These are phyloP conservation scores for Scotopteryx bipunctaria DNA, from an alignment of 2,888 invertebrate genomes.

Conservation along the genomic window DNA sequence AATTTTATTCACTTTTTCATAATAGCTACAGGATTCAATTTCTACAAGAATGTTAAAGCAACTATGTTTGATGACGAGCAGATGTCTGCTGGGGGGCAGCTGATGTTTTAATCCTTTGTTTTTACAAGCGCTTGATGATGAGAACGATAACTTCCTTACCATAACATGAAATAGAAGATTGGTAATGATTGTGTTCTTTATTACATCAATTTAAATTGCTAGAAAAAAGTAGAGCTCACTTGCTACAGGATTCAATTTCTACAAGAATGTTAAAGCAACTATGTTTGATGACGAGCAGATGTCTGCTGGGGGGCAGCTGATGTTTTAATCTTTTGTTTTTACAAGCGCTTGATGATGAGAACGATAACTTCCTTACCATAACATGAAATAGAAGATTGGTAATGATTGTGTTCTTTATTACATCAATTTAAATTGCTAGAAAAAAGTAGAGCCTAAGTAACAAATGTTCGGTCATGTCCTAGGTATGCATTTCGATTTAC, in stretches of 20 bases:
- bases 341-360: conserved; percentile 6
- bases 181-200: not conserved
- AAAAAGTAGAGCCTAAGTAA: not conserved
- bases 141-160: not conserved
- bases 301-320: conserved; percentile 40
- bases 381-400: not conserved
- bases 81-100: conserved; percentile 42
- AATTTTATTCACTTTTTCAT: too few relatives aligned
- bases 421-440: too few relatives aligned
- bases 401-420: not conserved
- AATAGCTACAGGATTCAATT: not conserved
- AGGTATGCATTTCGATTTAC: not conserved
- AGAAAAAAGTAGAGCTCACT: too few relatives aligned
- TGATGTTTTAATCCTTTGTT: conserved; percentile 33
- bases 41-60: conserved; percentile 1
- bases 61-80: conserved; percentile 39
- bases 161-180: not conserved
- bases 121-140: conserved; percentile 11
- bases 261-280: not conserved
- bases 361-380: not conserved
- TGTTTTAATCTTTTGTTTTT: conserved; percentile 28
- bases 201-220: too few relatives aligned
- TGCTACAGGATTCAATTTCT: not conserved
- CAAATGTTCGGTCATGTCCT: not conserved
- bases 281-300: conserved; percentile 43